phyloP scores from a whole-genome alignment of 2,113 vertebrate species.

The Trogon melanurus region DNA sequence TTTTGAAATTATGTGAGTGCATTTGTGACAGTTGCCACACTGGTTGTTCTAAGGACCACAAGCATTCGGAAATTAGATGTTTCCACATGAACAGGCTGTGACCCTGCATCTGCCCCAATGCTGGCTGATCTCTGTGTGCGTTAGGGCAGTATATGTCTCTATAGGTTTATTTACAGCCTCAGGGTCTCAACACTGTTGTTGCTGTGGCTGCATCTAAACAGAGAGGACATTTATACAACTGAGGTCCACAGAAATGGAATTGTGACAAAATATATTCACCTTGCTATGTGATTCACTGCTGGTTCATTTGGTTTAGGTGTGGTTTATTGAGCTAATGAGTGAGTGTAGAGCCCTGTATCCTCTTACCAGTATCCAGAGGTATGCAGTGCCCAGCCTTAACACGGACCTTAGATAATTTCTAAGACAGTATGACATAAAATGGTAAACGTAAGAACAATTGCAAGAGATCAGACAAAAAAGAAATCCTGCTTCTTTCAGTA shows the following conservation, averaged over 20 bases:
- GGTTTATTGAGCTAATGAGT: not conserved
- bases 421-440: not conserved
- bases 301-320: not conserved
- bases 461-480: not conserved
- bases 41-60: not conserved
- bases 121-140: not conserved
- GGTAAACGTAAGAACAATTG: not conserved
- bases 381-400: not conserved
- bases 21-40: not conserved
- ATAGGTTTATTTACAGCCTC: not conserved
- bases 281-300: not conserved
- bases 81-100: not conserved
- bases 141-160: not conserved
- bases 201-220: not conserved
- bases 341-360: not conserved
- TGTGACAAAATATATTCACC: not conserved
- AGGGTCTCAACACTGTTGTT: not conserved
- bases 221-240: not conserved
- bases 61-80: not conserved
- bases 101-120: not conserved
- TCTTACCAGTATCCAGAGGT: not conserved
- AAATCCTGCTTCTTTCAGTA: not conserved
- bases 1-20: not conserved
- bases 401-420: not conserved
- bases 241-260: not conserved